Evolutionary conservation across 2,797 vertebrate genomes (phyloP).

Genomic region (Phaenicophaeus curvirostris): DNA sequence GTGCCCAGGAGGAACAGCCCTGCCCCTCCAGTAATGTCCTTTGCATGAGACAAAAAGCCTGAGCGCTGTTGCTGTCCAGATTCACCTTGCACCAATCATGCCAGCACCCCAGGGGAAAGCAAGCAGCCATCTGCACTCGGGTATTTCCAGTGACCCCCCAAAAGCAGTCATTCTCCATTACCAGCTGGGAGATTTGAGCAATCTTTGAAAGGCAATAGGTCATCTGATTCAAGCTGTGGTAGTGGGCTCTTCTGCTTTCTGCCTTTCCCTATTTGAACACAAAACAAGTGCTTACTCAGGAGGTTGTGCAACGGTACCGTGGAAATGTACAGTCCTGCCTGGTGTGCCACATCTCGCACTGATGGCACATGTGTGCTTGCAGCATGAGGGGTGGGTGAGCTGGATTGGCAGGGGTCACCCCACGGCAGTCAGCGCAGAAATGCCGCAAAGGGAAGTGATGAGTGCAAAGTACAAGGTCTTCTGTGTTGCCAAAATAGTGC

Average conservation of each 20-base stretch:
- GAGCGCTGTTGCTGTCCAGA: background rate
- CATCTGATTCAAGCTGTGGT: background rate
- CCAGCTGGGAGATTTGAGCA: slow-evolving; percentile 16
- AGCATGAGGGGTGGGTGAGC: background rate
- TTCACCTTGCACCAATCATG: background rate
- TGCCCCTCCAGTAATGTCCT: background rate
- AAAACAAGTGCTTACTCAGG: background rate
- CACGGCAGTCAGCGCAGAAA: background rate
- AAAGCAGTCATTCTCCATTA: fast-evolving
- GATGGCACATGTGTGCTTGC: fast-evolving
- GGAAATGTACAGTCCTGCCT: fast-evolving
- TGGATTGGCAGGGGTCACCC: background rate
- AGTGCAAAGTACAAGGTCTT: background rate
- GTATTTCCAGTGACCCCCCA: slow-evolving; percentile 22
- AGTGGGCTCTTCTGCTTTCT: slow-evolving; percentile 57
- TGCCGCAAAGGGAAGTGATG: background rate
- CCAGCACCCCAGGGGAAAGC: background rate
- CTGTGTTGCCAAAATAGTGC: background rate
- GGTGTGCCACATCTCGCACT: fast-evolving
- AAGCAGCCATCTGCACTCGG: fast-evolving
- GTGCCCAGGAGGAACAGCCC: background rate
- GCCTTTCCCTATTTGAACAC: background rate
- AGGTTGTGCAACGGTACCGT: background rate
- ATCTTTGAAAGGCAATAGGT: background rate
- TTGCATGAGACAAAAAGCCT: background rate